phyloP scores from a whole-genome alignment of 37 sponge, comb jelly and placozoan genomes.

The Chondrosia reniformis region DNA sequence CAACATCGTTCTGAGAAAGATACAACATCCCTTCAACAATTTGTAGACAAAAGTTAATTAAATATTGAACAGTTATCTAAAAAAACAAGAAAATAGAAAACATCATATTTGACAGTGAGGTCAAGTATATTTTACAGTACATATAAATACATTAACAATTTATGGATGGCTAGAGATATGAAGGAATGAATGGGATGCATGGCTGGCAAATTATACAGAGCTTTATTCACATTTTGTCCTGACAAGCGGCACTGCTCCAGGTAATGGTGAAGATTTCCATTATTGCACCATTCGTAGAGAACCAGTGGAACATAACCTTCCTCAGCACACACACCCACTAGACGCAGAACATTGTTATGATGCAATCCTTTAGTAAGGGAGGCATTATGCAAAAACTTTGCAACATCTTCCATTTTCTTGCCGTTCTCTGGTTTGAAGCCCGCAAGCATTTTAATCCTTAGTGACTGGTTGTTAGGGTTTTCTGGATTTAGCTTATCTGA shows the following conservation, averaged over 20 bases:
- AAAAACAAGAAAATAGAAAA: constrained; percentile 7
- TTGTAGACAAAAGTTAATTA: constrained; percentile 44
- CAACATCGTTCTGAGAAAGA: constrained; percentile 48
- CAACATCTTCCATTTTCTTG: constrained; percentile 37
- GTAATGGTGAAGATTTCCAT: constrained; percentile 58
- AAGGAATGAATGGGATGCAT: background rate
- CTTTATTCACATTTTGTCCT: too few species aligned
- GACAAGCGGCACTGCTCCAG: constrained; percentile 36
- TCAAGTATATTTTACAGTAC: too few species aligned
- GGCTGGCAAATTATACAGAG: too few species aligned
- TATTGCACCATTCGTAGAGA: constrained; percentile 53
- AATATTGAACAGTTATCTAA: constrained; percentile 38
- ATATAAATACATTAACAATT: too few species aligned
- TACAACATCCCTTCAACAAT: constrained; percentile 52
- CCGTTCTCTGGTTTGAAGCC: constrained; percentile 8
- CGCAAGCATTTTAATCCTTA: constrained; percentile 25
- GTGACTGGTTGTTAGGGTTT: background rate
- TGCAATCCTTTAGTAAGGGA: constrained; percentile 46
- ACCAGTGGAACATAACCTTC: constrained; percentile 64
- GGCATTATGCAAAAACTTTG: constrained; percentile 52
- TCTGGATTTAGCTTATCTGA: constrained; percentile 14
- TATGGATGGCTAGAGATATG: background rate
- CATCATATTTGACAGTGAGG: too few species aligned
- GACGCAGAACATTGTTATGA: constrained; percentile 52
- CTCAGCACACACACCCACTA: constrained; percentile 58